Evolutionary conservation across 2,888 invertebrate species (phyloP), one percentile per base, ranked within the genome.

Genomic region (Altica lythri): DNA sequence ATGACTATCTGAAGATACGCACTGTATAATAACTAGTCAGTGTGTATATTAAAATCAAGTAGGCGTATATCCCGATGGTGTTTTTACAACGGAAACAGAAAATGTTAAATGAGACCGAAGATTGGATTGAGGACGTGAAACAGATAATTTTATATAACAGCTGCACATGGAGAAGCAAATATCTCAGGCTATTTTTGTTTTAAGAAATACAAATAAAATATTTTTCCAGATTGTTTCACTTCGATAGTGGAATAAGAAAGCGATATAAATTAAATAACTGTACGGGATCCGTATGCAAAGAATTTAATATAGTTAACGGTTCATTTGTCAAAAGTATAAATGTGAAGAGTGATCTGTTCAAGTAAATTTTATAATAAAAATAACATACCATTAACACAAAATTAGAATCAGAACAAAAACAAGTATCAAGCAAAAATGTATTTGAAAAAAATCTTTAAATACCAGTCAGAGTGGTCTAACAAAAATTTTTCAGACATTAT

Each of bases 121-220:
- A 22, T 40, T 13, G 14, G 29, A 40, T 42, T 14, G 27, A 46
- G 34, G 32, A 32, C 45, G 14, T 30, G 17, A 17, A 38, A 38
- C 4, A 25, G 18, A 42, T n/a, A n/a, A n/a, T 49, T 42, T 42
- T 40, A 48, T 40, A 32, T 2, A 32, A 42, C 49, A 49, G 49
- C 49, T 49, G 49, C 40, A 16, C 27, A 16, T 18, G 17, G 14
- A 49, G 40, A 19, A 32, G 40, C 40, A 49, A 49, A 49, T 40
- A 42, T 49, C 42, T 13, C 13, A 30, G 35, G 30, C 40, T 49
- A 49, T 49, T 49, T 49, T 49, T 17, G 49, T 40, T 40, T 40
- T 32, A 49, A 49, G 40, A 49, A 49, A 49, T 49, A 49, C 32
- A 49, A 49, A 49, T 49, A 49, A 49, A 49, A 40, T 49, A 47